Base-by-base conservation (phyloP, 2,888 invertebrate genomes). In the Gryllus longicercus region DNA sequence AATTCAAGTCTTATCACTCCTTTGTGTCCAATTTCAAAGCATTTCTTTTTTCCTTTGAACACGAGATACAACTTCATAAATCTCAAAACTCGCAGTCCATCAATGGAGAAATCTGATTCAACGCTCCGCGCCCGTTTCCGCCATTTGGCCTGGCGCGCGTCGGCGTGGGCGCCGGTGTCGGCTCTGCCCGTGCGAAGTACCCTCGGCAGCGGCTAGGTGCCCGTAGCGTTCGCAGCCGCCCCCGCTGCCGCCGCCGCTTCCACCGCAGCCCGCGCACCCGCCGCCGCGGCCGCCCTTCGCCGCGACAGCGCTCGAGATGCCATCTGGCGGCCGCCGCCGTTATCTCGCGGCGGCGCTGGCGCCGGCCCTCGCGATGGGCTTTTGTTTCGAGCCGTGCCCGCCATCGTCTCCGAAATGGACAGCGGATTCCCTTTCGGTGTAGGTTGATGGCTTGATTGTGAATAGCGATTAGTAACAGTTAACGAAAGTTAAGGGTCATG, bases 151-250 rank as follows among this genome's bases (percentile, higher is more conserved):
- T 38, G 38, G 38, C 38, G 38, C 38, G 1, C 38, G 38, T 38
- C 38, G 49, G 77, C 18, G 18, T n/a, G 38, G 50, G 18, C 50
- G 77, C 16, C 5, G 38, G 14, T 50, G 38, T 11, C 38, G 18
- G 49, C 16, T 23, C 21, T 38, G 25, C 23, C 14, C 49, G 77
- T 18, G 50, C n/a, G 49, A 12, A 49, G 49, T 50, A 25, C 14
- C 11, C 77, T 14, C 25, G 77, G 77, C 49, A n/a, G 77, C 77
- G 77, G 50, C 49, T 49, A 77, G 77, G 49, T 38, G 77, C 77
- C 12, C 77, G 50, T 49, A 77, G 76, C 25, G 23, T 23, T 23
- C 76, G 76, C 12, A 77, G 38, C 38, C 38, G 38, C 77, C 77
- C 49, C n/a, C 18, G 75, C 2, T 21, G 75, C 75, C 75, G n/a